Conservation (phyloP, 2,113 vertebrate species). For the Periophthalmus modestus region DNA sequence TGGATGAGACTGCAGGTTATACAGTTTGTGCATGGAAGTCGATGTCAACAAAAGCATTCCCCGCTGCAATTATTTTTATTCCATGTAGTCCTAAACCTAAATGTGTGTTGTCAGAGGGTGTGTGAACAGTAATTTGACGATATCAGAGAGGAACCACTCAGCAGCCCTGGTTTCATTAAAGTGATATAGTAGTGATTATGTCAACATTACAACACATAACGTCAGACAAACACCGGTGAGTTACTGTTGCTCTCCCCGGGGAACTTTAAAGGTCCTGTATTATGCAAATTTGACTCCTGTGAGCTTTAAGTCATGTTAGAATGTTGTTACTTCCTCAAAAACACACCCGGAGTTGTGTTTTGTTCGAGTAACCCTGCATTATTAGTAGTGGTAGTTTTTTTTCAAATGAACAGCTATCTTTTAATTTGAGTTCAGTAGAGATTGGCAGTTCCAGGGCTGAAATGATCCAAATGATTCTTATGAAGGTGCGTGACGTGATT, state of each 20-base stretch:
- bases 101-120: not conserved
- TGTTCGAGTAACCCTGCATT: too few species aligned
- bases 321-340: too few species aligned
- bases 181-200: slow-evolving; percentile 7
- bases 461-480: too few species aligned
- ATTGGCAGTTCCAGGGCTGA: too few species aligned
- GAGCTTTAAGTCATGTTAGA: too few species aligned
- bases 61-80: not conserved
- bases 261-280: not conserved
- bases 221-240: not conserved
- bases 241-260: not conserved
- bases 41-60: slow-evolving; percentile 1
- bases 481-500: too few species aligned
- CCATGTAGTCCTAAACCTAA: not conserved
- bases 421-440: too few species aligned
- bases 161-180: not conserved
- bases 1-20: slow-evolving; percentile 48
- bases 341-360: too few species aligned
- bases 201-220: not conserved
- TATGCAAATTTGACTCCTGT: too few species aligned
- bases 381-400: too few species aligned
- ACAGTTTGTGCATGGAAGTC: slow-evolving; percentile 36
- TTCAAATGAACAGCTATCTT: too few species aligned
- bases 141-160: slow-evolving; percentile 15
- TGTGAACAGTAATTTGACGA: slow-evolving; percentile 18